Evolutionary conservation across 92 coral and sea anemone species (phyloP).

Genomic region (Porites rus): DNA sequence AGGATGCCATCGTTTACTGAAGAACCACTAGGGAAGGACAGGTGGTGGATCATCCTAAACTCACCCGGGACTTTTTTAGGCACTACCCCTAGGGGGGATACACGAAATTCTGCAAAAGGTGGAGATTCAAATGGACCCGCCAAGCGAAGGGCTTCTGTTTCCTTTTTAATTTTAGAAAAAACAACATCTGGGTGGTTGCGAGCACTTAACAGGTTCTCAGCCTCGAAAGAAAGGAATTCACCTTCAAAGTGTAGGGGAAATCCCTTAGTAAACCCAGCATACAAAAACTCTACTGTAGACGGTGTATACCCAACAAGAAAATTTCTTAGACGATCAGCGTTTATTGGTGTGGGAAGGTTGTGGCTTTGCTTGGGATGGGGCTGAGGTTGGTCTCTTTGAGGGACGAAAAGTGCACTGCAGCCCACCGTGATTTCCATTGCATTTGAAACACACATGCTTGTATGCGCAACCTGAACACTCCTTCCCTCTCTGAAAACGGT

Average conservation of each 20-base stretch:
- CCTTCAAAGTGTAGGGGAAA: slow-evolving; percentile 19
- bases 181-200: slow-evolving; percentile 28
- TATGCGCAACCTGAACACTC: slow-evolving; percentile 53
- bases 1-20: background rate
- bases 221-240: background rate
- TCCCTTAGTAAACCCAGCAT: slow-evolving; percentile 8
- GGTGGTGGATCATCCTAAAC: slow-evolving; percentile 60
- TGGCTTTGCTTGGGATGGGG: slow-evolving; percentile 8
- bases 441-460: slow-evolving; percentile 63
- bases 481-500: slow-evolving; percentile 28
- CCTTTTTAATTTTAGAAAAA: slow-evolving; percentile 25
- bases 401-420: slow-evolving; percentile 33
- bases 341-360: slow-evolving; percentile 21
- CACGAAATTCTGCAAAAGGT: slow-evolving; percentile 45
- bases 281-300: background rate
- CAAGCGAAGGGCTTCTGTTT: slow-evolving; percentile 37
- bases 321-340: background rate
- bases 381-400: background rate
- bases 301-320: slow-evolving; percentile 3
- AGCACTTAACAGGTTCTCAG: slow-evolving; percentile 9
- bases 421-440: slow-evolving; percentile 37
- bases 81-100: slow-evolving; percentile 73
- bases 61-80: slow-evolving; percentile 68
- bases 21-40: background rate
- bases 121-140: slow-evolving; percentile 61